Conservation (phyloP, 2,113 vertebrate species). For the Potamarius usumacintae region DNA sequence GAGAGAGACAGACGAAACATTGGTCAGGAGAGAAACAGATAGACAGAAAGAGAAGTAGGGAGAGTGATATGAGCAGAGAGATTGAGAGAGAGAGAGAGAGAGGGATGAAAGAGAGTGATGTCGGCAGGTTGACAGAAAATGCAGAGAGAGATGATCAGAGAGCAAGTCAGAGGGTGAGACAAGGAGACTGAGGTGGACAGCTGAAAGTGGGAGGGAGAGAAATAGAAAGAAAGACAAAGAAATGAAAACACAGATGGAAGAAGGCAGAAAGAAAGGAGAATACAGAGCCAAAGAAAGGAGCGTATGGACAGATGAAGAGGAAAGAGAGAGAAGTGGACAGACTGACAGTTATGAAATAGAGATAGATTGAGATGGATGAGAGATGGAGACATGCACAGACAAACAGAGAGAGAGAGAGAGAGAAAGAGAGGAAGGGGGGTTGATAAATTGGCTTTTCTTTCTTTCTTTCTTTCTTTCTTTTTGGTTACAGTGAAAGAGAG, state of each 20-base stretch:
- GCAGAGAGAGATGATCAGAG: not conserved
- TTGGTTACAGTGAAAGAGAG: not conserved
- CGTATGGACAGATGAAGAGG: slow-evolving; percentile 17
- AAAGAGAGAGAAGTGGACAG: not conserved
- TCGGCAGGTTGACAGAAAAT: not conserved
- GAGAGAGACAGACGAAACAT: not conserved
- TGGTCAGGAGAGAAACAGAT: not conserved
- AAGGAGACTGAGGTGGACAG: not conserved
- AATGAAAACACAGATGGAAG: not conserved
- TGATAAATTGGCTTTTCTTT: not conserved
- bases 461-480: not conserved
- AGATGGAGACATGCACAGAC: not conserved
- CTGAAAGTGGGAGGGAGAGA: not conserved
- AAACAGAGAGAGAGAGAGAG: slow-evolving; percentile 23
- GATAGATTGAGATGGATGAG: not conserved
- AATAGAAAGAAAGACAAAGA: not conserved
- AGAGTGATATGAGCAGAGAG: not conserved
- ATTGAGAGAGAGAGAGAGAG: not conserved
- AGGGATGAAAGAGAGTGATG: not conserved
- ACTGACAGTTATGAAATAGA: not conserved
- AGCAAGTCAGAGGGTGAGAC: not conserved
- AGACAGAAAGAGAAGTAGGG: not conserved
- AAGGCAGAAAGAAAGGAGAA: not conserved
- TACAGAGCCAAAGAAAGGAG: not conserved
- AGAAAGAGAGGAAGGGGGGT: not conserved